A percentile compares a stretch with the other conserved stretches of the same genome.
These are phyloP conservation scores for Aphelinus certus DNA, from an alignment of 1,140 invertebrate genomes.

Conservation along the genomic window DNA sequence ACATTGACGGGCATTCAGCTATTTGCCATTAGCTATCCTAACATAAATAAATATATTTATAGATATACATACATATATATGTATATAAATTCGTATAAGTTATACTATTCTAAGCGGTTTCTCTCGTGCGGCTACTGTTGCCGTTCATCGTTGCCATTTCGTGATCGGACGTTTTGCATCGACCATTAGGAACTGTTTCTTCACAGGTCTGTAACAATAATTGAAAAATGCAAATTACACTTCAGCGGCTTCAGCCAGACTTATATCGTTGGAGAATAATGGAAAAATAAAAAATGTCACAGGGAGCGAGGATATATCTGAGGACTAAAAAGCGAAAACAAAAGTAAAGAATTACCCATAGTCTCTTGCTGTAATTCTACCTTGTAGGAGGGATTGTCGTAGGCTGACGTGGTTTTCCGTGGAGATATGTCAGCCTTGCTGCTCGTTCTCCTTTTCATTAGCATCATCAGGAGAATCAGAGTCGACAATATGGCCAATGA, in stretches of 20 bases:
- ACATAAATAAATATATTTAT: constrained; percentile 43
- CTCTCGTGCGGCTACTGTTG: constrained; percentile 52
- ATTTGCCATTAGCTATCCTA: constrained; percentile 31
- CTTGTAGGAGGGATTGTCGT: constrained; percentile 95
- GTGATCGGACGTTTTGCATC: constrained; percentile 56
- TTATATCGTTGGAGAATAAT: constrained; percentile 13
- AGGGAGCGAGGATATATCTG: not conserved
- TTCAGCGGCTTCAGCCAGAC: too few species aligned
- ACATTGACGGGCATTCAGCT: constrained; percentile 32
- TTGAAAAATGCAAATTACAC: too few species aligned
- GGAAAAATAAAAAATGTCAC: not conserved
- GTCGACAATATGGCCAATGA: constrained; percentile 84
- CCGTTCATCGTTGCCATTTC: constrained; percentile 59
- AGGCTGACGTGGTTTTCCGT: constrained; percentile 80
- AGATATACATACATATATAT: constrained; percentile 42
- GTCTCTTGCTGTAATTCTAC: constrained; percentile 91
- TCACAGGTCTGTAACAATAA: constrained; percentile 60
- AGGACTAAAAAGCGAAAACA: constrained; percentile 45
- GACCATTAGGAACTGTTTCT: constrained; percentile 56
- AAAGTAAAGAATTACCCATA: constrained; percentile 76
- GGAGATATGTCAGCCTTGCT: constrained; percentile 71
- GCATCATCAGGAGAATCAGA: constrained; percentile 79
- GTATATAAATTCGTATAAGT: constrained; percentile 47
- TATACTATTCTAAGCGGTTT: constrained; percentile 50
- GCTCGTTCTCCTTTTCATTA: constrained; percentile 77